Evolutionary conservation across 2,888 invertebrate genomes (phyloP).

Genomic region (Rhagonycha lutea): DNA sequence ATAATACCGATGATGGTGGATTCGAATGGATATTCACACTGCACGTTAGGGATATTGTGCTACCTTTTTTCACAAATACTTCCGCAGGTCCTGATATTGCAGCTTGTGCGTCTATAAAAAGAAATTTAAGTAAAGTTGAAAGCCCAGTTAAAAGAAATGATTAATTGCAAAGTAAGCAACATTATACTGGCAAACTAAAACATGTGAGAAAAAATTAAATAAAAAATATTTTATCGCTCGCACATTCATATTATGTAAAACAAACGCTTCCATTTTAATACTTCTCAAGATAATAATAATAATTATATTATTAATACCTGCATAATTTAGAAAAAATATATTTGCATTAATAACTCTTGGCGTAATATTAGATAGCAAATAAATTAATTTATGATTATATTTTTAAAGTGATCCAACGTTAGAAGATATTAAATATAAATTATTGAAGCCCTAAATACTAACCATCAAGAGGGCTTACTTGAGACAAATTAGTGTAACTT

Average conservation of each 20-base stretch:
- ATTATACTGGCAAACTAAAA: neutral
- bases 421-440: too few species aligned
- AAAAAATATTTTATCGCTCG: too few species aligned
- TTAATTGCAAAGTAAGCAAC: neutral
- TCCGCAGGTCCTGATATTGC: slow-evolving; percentile 84
- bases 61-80: slow-evolving; percentile 87
- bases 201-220: neutral
- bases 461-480: too few species aligned
- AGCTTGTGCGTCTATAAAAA: slow-evolving; percentile 79
- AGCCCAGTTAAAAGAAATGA: neutral
- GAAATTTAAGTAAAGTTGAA: neutral
- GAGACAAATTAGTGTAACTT: too few species aligned
- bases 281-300: neutral
- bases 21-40: slow-evolving; percentile 86
- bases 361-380: neutral
- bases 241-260: neutral
- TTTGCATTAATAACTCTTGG: neutral
- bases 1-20: slow-evolving; percentile 77
- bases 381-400: neutral
- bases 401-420: neutral
- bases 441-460: too few species aligned
- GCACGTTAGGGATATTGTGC: slow-evolving; percentile 87
- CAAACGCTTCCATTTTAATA: neutral
- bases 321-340: neutral
- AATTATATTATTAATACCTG: neutral